Base-by-base conservation (phyloP, 2,888 invertebrate genomes). In the Chesias legatella region DNA sequence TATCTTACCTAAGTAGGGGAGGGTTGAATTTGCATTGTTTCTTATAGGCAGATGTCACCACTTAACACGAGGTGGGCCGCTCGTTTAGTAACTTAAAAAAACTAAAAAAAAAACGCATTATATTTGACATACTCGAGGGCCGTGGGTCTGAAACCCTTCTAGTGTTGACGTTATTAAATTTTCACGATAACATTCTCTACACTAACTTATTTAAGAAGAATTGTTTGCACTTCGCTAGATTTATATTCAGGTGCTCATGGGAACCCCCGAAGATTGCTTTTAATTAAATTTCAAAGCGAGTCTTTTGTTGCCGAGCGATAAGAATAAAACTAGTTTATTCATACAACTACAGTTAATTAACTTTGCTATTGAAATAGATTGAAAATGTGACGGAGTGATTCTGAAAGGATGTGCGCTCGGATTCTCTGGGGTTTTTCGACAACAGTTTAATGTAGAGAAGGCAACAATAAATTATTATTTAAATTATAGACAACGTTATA, bases 151-250 rank as follows among this genome's bases (percentile, higher is more conserved):
- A 41, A 32, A 35, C 31, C 46, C 55, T 59, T 60, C 66, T 64
- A 69, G 68, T 67, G 67, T 63, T 59, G 63, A 58, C 66, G 70
- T 75, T 78, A 79, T 78, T 79, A 79, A 75, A 74, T 74, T 77
- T 75, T 58, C 60, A 64, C 63, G 73, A 77, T 79, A 76, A 69
- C 65, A 64, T 58, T 62, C 66, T 63, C 53, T 51, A 60, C 56
- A 54, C 58, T 63, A 53, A 60, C 63, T 69, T 73, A 74, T 74
- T 77, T 65, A 67, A 73, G 70, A 74, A 75, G 77, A 76, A 72
- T 71, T 67, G 73, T 75, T 58, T 65, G 61, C 65, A 65, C 66
- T 31, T 38, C 44, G 59, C 60, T 56, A 67, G 25, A 77, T 76
- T 73, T 76, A 78, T 67, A 63, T 61, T 45, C 64, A 64, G 66